A percentile compares a stretch with the other conserved stretches of the same genome.
These are phyloP conservation scores for Scaptomyza flava DNA, from an alignment of 2,888 invertebrate species.

Conservation along the genomic window DNA sequence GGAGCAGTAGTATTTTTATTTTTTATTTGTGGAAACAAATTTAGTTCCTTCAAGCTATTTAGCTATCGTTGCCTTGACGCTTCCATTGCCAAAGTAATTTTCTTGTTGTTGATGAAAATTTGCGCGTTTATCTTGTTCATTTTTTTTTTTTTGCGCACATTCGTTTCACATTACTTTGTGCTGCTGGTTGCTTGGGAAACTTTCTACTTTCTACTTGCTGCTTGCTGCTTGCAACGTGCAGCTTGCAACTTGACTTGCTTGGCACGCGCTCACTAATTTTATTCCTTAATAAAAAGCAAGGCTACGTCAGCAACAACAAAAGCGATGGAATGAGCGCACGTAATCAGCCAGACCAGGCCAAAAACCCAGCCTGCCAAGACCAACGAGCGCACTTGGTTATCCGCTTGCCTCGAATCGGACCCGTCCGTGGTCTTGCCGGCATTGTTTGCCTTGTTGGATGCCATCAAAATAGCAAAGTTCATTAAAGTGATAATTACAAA, in stretches of 20 bases:
- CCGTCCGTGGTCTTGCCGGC: slow-evolving; percentile 14
- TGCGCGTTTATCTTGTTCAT: slow-evolving; percentile 54
- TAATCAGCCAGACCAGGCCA: background rate
- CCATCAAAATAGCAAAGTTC: slow-evolving; percentile 75
- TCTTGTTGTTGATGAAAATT: slow-evolving; percentile 44
- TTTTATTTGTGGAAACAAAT: slow-evolving; percentile 27
- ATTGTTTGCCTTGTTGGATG: slow-evolving; percentile 53
- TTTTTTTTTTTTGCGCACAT: slow-evolving; percentile 64
- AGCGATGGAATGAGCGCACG: slow-evolving; percentile 34
- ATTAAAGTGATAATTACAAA: slow-evolving; percentile 79
- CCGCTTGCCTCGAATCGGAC: slow-evolving; percentile 10
- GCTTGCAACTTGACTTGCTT: slow-evolving; percentile 66
- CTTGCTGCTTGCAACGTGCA: slow-evolving; percentile 35
- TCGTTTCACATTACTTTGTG: slow-evolving; percentile 66
- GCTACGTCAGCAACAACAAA: slow-evolving; percentile 34
- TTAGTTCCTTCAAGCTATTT: slow-evolving; percentile 37
- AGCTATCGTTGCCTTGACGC: slow-evolving; percentile 47
- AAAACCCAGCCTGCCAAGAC: slow-evolving; percentile 16
- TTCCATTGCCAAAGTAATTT: slow-evolving; percentile 25
- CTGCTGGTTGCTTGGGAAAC: slow-evolving; percentile 10
- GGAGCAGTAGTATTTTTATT: background rate
- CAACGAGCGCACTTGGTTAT: slow-evolving; percentile 3
- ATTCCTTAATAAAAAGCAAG: slow-evolving; percentile 75
- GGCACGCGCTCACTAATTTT: slow-evolving; percentile 76
- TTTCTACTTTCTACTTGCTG: slow-evolving; percentile 33